A percentile compares a stretch with the other conserved stretches of the same genome.
phyloP scores from a whole-genome alignment of 2,797 vertebrate genomes.

The Cygnus olor region DNA sequence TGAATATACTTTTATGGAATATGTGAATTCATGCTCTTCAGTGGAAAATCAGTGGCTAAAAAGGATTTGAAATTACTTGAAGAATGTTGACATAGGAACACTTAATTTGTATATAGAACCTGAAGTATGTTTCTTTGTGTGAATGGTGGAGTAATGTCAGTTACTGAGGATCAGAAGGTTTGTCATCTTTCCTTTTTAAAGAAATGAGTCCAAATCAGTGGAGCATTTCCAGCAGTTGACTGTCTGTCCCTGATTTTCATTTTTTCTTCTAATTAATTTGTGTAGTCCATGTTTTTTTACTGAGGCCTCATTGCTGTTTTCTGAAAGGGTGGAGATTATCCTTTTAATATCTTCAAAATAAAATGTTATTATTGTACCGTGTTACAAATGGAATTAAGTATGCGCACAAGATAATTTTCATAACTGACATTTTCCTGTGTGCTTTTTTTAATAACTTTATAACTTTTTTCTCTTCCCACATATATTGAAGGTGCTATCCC shows the following conservation, averaged over 20 bases:
- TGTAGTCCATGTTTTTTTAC: neutral
- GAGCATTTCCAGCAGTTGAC: neutral
- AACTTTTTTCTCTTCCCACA: neutral
- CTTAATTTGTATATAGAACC: neutral
- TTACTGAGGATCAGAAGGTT: neutral
- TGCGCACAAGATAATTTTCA: neutral
- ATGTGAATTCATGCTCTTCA: neutral
- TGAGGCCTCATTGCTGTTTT: neutral
- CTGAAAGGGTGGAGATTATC: neutral
- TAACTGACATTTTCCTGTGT: neutral
- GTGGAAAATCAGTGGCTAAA: neutral
- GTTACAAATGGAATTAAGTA: neutral
- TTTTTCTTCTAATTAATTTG: neutral
- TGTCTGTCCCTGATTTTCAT: neutral
- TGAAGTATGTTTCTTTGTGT: neutral
- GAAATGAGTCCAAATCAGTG: neutral
- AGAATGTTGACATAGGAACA: neutral
- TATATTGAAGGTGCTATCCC: neutral
- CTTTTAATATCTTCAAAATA: neutral
- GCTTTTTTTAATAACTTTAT: neutral
- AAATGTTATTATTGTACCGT: neutral
- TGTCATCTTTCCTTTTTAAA: neutral
- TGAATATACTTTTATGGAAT: neutral
- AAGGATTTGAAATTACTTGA: neutral
- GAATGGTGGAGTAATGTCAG: rapidly evolving